Evolutionary conservation across 1,140 invertebrate genomes (phyloP).

Genomic region (Neodiprion virginianus): DNA sequence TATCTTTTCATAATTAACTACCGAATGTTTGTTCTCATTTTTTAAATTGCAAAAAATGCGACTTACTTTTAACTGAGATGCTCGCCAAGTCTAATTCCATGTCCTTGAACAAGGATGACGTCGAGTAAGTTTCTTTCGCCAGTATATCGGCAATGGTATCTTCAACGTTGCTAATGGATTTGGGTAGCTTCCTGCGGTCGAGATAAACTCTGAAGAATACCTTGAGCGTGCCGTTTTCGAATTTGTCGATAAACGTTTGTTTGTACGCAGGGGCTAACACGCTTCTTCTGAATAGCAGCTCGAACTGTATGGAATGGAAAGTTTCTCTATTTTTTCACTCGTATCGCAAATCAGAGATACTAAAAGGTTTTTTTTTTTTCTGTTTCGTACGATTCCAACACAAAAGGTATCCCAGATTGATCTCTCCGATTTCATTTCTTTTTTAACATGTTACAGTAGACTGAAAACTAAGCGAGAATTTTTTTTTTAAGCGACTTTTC

Average conservation of each 20-base stretch:
- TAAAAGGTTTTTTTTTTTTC: neutral
- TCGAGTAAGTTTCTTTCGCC: conserved; percentile 70
- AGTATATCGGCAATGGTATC: conserved; percentile 72
- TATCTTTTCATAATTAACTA: no score
- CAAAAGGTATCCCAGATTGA: no score
- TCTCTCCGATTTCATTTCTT: no score
- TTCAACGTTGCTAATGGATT: conserved; percentile 70
- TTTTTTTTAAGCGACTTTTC: neutral
- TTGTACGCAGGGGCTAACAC: conserved; percentile 69
- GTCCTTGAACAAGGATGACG: conserved; percentile 68
- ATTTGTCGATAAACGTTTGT: conserved; percentile 70
- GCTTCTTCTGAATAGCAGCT: conserved; percentile 58
- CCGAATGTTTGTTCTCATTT: no score
- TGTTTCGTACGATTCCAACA: neutral
- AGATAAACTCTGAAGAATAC: conserved; percentile 78
- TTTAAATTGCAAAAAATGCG: conserved; percentile 31
- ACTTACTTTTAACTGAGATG: conserved; percentile 70
- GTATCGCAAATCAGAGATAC: conserved; percentile 18
- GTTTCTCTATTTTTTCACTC: conserved; percentile 6
- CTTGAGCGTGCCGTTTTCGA: conserved; percentile 73
- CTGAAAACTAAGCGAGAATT: no score
- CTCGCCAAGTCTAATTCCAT: conserved; percentile 72
- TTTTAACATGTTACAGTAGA: no score
- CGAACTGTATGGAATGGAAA: conserved; percentile 52
- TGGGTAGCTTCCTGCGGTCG: conserved; percentile 77